phyloP scores from a whole-genome alignment of 2,888 invertebrate species.

The Xanthostigma xanthostigma region DNA sequence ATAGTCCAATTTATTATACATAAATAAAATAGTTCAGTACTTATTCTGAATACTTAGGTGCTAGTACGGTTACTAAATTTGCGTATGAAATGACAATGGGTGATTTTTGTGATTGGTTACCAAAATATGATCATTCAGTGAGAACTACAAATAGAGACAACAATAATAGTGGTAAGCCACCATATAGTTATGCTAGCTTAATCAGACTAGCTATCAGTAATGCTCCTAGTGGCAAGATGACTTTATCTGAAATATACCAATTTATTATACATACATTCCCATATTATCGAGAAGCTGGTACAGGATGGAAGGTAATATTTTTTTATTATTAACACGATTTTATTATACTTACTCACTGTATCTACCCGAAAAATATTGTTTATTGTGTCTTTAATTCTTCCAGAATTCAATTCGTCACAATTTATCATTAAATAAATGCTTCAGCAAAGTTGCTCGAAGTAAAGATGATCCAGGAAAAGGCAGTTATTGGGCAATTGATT shows the following conservation, averaged over 20 bases:
- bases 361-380: not conserved
- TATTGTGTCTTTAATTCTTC: conserved; percentile 18
- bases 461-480: conserved; percentile 61
- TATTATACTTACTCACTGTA: not conserved
- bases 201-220: conserved; percentile 54
- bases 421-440: conserved; percentile 55
- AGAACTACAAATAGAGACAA: not conserved
- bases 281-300: conserved; percentile 52
- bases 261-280: conserved; percentile 58
- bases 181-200: conserved; percentile 51
- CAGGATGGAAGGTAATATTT: conserved; percentile 52
- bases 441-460: conserved; percentile 53
- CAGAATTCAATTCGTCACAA: conserved; percentile 62
- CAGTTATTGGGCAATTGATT: conserved; percentile 47
- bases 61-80: too few relatives aligned
- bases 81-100: not conserved
- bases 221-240: conserved; percentile 53
- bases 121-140: not conserved
- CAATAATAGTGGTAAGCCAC: conserved; percentile 4
- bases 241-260: conserved; percentile 55
- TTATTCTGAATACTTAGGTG: too few relatives aligned
- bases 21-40: too few relatives aligned
- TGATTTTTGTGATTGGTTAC: not conserved
- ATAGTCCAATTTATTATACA: too few relatives aligned
- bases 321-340: not conserved